phyloP scores from a whole-genome alignment of 1,140 invertebrate species.

The Leptopilina boulardi region DNA sequence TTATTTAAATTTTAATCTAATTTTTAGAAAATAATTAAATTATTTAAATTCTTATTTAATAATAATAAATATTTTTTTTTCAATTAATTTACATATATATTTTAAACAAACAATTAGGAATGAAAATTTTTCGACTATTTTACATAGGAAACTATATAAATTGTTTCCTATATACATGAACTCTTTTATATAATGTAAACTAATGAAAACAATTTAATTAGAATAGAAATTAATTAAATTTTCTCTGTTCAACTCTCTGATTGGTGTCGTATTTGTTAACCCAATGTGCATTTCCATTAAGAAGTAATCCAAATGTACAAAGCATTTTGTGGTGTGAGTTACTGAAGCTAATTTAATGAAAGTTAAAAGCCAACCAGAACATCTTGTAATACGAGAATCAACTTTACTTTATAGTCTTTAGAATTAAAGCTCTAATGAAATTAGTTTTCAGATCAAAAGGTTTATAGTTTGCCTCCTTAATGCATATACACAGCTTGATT shows the following conservation, averaged over 20 bases:
- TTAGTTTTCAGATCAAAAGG: neutral
- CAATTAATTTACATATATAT: too few species aligned
- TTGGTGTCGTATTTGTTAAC: slow-evolving; percentile 3
- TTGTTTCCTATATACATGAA: too few species aligned
- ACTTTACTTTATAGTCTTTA: neutral
- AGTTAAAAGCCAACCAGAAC: neutral
- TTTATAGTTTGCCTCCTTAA: neutral
- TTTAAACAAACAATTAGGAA: too few species aligned
- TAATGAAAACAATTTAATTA: neutral
- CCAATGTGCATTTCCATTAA: slow-evolving; percentile 2
- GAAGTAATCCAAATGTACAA: neutral
- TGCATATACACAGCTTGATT: too few species aligned
- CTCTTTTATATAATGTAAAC: too few species aligned
- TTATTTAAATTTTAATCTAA: too few species aligned
- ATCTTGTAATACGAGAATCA: slow-evolving; percentile 10
- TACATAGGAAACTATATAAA: too few species aligned
- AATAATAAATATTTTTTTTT: too few species aligned
- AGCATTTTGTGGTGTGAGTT: neutral
- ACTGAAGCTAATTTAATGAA: slow-evolving; percentile 24
- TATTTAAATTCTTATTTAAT: too few species aligned
- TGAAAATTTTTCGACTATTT: too few species aligned
- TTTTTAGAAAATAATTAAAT: too few species aligned
- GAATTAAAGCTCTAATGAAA: neutral
- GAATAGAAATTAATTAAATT: slow-evolving; percentile 7
- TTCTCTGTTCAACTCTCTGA: slow-evolving; percentile 13